Conservation (phyloP, 1,140 invertebrate species). For the Lepidurus packardi region DNA sequence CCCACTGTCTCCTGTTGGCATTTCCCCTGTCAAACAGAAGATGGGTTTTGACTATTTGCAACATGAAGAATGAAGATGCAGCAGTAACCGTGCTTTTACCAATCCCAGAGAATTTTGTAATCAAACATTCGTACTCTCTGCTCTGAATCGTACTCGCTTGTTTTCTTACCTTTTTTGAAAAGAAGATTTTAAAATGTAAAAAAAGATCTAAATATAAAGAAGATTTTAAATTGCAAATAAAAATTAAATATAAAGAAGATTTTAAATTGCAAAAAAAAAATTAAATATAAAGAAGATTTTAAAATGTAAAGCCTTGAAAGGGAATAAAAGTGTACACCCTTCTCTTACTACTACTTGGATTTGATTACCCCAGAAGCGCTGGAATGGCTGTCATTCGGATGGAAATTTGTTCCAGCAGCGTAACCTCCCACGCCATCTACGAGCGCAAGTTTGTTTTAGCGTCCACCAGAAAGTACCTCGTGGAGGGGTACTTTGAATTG, state of each 20-base stretch:
- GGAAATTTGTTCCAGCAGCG: background rate
- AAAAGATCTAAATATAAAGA: too few species aligned
- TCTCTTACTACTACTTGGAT: background rate
- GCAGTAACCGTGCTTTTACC: background rate
- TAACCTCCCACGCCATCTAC: constrained; percentile 14
- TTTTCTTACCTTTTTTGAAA: too few species aligned
- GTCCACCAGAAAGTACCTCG: background rate
- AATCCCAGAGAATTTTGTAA: too few species aligned
- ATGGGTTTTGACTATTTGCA: background rate
- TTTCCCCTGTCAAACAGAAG: background rate
- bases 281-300: too few species aligned
- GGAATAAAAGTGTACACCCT: too few species aligned
- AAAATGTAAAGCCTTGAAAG: too few species aligned
- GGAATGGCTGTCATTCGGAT: background rate
- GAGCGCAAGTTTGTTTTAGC: background rate
- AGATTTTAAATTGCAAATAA: too few species aligned
- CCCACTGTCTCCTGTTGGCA: constrained; percentile 8
- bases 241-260: too few species aligned
- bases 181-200: too few species aligned
- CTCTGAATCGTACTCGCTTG: too few species aligned
- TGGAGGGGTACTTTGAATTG: constrained; percentile 15
- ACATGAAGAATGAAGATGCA: background rate
- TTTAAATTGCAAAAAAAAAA: too few species aligned
- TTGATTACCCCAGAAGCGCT: background rate
- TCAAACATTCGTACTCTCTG: too few species aligned